phyloP scores from a whole-genome alignment of 2,113 vertebrate genomes.

The Ctenomys sociabilis region DNA sequence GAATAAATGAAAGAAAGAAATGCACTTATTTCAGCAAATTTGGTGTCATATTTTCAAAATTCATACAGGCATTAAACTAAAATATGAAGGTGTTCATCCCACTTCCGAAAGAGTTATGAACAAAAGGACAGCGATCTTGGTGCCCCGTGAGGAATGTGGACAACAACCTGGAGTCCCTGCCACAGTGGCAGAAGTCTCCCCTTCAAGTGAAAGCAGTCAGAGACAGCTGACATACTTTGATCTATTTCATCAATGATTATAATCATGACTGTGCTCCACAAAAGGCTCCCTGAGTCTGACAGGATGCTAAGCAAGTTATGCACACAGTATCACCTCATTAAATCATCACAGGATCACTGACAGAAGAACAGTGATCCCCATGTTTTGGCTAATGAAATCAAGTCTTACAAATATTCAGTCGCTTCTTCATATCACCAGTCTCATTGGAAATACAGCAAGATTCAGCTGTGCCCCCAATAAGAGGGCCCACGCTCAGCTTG shows the following conservation, averaged over 20 bases:
- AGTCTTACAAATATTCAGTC: background rate
- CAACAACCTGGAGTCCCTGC: background rate
- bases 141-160: background rate
- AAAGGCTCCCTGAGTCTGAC: background rate
- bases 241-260: background rate
- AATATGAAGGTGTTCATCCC: background rate
- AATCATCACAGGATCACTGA: background rate
- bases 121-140: background rate
- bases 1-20: constrained; percentile 5
- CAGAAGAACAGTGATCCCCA: background rate
- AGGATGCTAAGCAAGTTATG: background rate
- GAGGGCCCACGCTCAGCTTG: fast-evolving
- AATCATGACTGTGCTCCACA: background rate
- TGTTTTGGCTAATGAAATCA: background rate
- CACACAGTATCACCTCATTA: background rate
- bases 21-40: background rate
- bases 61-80: constrained; percentile 26
- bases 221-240: background rate
- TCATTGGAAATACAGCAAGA: background rate
- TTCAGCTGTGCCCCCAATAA: background rate
- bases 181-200: background rate
- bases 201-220: background rate
- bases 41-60: constrained; percentile 39
- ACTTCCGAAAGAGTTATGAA: background rate
- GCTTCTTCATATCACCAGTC: background rate